Evolutionary conservation across 2,113 vertebrate species (phyloP), one percentile per base, ranked within the genome.

Genomic region (Camelus dromedarius): DNA sequence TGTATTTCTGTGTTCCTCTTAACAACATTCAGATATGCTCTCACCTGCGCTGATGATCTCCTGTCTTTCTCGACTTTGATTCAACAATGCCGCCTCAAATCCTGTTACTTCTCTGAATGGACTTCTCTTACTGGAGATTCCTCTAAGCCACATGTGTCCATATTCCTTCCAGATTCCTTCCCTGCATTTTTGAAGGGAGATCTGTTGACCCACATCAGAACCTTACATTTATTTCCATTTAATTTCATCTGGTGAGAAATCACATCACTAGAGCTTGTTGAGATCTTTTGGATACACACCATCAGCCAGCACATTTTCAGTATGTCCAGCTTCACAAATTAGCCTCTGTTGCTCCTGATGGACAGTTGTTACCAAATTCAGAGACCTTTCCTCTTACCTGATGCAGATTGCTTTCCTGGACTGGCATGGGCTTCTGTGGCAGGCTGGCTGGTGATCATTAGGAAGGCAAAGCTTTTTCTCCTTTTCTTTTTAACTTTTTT

Each of bases 231-330:
- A 81, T 75, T 81, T 18, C 56, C 72, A 38, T 86, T 83, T 77
- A 72, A 79, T 89, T 95, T 93, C 48, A 67, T 58, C 24, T 35
- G 0, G 6, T 95, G 72, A 81, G 20, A 96, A 84, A 91, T 90
- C 28, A n/a, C 2, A 66, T 66, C 13, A 7, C 69, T 89, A 13
- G 70, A n/a, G 22, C 5, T 19, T 72, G 13, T 56, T 89, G 90
- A 80, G 35, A 70, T 93, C n/a, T 85, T 67, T 60, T 62, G 11
- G 32, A 67, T 24, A n/a, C 8, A 50, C 13, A 60, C 18, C 16
- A 54, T 32, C 30, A 77, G n/a, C 20, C 19, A 83, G 46, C 46
- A n/a, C 12, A 76, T 42, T 20, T 90, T 60, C 60, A 83, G 28
- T 66, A 73, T 38, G 38, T 87, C 26, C 11, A 64, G 18, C 50